Base-by-base conservation (phyloP, 2,888 invertebrate genomes). In the Pyrochroa serraticornis region DNA sequence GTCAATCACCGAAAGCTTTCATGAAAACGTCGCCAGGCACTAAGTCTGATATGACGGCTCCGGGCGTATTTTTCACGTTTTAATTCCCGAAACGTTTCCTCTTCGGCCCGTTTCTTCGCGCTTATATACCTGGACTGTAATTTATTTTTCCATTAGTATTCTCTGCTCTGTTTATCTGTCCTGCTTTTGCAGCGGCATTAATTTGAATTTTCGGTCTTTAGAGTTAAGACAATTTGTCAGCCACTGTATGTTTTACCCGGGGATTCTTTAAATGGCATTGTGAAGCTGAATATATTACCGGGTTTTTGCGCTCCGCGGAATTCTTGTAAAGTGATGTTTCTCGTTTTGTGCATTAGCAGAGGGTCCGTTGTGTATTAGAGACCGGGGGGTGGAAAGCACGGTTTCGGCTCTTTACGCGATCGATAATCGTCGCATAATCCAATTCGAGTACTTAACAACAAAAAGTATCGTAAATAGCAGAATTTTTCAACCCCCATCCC, bases 131-230 rank as follows among this genome's bases (percentile, higher is more conserved):
- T 62, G 63, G 55, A 38, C 22, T 53, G 57, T 64, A 64, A 67
- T 67, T 66, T 66, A 66, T 67, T 67, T 65, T 65, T 67, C 65
- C 65, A 67, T 67, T 67, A 67, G 64, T 66, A 62, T 67, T 62
- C 60, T 36, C 54, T 52, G 49, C 47, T 53, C 56, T 62, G 62
- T 65, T 65, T 63, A 63, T 62, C 59, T 61, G 56, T 39, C 52
- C 51, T 50, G 51, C 50, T 58, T 49, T 53, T 58, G 43, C 55
- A 57, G 52, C 49, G 60, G 57, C 60, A 54, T 62, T 66, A 65
- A 66, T 66, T 68, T 65, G 62, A 68, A 66, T 66, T 65, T 66
- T 64, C 60, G 61, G 62, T 63, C 58, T 62, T 64, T 61, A 58
- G 58, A 64, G 60, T 64, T 58, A 59, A 65, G 61, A 62, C 57